Percentiles rank a stretch among this genome's conserved stretches.
Conservation (phyloP, 2,888 invertebrate genomes). For the Adineta ricciae region DNA sequence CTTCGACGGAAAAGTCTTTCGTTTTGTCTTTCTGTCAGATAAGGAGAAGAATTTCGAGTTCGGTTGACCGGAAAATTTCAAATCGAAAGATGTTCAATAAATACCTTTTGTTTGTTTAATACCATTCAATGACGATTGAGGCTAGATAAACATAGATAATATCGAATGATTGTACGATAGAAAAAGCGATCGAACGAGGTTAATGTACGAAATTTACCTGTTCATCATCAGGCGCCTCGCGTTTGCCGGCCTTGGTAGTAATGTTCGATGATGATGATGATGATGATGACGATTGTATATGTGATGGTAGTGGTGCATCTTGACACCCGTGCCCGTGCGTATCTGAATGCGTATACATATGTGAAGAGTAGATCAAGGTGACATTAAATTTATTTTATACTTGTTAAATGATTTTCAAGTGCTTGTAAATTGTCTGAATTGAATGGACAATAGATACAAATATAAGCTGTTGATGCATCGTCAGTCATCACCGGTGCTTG, state of each 20-base stretch:
- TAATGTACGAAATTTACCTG: background rate
- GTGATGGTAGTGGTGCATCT: background rate
- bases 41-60: no score
- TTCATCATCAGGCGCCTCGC: background rate
- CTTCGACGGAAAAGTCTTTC: no score
- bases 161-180: no score
- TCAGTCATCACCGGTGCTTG: background rate
- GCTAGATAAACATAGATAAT: background rate
- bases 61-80: no score
- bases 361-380: background rate
- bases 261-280: background rate
- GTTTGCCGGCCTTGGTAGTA: background rate
- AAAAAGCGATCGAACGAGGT: no score
- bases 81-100: no score
- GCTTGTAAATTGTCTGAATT: slow-evolving; percentile 3
- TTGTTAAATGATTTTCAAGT: slow-evolving; percentile 5
- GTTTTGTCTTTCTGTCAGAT: no score
- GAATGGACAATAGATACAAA: background rate
- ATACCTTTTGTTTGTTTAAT: background rate
- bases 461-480: background rate
- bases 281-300: background rate
- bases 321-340: background rate
- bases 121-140: background rate
- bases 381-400: background rate
- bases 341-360: background rate